Conservation (phyloP, 2,113 vertebrate species). For the Lamprotornis superbus region DNA sequence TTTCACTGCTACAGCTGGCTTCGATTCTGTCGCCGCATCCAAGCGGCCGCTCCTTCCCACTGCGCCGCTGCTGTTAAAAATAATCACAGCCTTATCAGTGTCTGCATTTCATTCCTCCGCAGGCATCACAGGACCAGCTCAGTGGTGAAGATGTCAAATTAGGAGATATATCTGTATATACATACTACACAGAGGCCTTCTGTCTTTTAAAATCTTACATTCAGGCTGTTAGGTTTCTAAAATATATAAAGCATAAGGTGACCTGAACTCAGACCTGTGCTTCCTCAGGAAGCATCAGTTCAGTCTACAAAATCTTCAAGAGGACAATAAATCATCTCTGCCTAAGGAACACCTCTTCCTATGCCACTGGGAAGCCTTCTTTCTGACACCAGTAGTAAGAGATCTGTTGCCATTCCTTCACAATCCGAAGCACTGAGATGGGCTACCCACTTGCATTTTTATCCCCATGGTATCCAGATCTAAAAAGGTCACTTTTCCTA, state of each 20-base stretch:
- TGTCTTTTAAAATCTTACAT: neutral
- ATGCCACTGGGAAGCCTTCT: neutral
- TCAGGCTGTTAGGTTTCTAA: neutral
- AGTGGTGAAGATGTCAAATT: neutral
- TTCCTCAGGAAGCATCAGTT: neutral
- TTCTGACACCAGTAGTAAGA: neutral
- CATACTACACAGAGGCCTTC: neutral
- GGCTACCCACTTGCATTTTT: neutral
- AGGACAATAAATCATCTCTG: neutral
- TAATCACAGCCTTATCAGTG: neutral
- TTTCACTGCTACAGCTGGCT: conserved; percentile 53
- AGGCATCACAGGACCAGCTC: neutral
- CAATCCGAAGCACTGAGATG: neutral
- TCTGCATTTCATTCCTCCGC: neutral
- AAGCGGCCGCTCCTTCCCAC: neutral
- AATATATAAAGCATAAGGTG: neutral
- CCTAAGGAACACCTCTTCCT: neutral
- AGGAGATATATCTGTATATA: neutral
- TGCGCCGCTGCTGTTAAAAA: neutral
- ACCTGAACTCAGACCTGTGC: neutral
- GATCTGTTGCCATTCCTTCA: neutral
- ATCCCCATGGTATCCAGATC: neutral
- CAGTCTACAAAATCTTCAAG: neutral
- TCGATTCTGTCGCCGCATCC: neutral
- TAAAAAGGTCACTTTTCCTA: neutral